Base-by-base conservation (phyloP, 2,113 vertebrate genomes). In the Girardinichthys multiradiatus region DNA sequence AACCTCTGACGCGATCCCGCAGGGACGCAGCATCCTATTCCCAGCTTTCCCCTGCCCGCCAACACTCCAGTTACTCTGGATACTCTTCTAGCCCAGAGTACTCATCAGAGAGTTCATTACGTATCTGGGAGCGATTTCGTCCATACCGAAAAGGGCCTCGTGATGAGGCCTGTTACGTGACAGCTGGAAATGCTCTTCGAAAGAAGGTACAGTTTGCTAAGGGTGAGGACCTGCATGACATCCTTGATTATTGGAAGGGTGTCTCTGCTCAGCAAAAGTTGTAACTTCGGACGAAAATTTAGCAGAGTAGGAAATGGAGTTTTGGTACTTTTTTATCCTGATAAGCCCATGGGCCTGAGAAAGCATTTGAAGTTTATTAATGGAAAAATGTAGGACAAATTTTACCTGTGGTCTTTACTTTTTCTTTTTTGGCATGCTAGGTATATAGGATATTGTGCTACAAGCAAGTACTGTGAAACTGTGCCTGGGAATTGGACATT, bases 181-280 rank as follows among this genome's bases (percentile, higher is more conserved):
- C 98, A 0, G 98, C 98, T 0, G 98, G 98, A 80, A 98, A 99
- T 37, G 98, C 98, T 74, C 95, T 99, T 86, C 91, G 98, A 81
- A 99, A 99, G 95, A 99, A 99, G 91, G 98, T 99, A 92, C 98
- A 99, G 88, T 99, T 99, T 80, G 98, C 98, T 80, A 99, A 99
- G 94, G 98, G 98, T 0, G 98, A 99, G 94, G 98, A 99, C 94
- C 95, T 99, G 90, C 98, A 99, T 84, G 98, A 99, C 93, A 99
- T 99, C 91, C 95, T 99, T 80, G 98, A 99, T 95, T 99, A 98
- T 86, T 99, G 98, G 98, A 99, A 99, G 90, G 98, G 98, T 81
- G 98, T 99, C 80, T 99, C 98, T 35, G 98, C 98, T 80, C 98
- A 99, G 94, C 98, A 99, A 89, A 99, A 99, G 94, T 95, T 99